Evolutionary conservation across 2,888 invertebrate species (phyloP).

Genomic region (Acrobasis repandana): DNA sequence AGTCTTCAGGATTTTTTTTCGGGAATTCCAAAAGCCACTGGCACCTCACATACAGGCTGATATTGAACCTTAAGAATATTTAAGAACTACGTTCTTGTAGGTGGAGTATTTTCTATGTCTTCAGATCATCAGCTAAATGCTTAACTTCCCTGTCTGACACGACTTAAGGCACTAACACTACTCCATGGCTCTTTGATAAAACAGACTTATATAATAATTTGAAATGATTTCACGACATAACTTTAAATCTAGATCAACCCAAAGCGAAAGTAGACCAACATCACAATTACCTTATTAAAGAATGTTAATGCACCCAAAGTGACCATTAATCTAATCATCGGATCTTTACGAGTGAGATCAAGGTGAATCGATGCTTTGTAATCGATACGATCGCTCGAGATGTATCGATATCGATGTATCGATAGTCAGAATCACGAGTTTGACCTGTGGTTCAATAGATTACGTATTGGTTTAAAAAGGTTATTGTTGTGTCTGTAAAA

Average conservation of each 20-base stretch:
- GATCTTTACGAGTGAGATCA: constrained; percentile 53
- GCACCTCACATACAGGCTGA: too few species aligned
- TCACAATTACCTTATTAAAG: constrained; percentile 28
- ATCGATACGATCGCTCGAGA: constrained; percentile 61
- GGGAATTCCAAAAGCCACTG: too few species aligned
- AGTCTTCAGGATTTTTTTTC: too few species aligned
- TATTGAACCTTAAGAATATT: too few species aligned
- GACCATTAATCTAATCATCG: constrained; percentile 52
- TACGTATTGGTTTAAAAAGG: constrained; percentile 25
- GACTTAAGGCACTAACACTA: too few species aligned
- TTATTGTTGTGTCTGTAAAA: constrained; percentile 7
- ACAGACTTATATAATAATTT: too few species aligned
- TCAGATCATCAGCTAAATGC: too few species aligned
- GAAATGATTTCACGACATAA: too few species aligned
- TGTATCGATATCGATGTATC: constrained; percentile 46
- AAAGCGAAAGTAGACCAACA: constrained; percentile 12
- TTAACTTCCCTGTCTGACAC: too few species aligned
- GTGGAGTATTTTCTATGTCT: too few species aligned
- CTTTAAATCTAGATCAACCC: constrained; percentile 5
- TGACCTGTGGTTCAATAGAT: constrained; percentile 64
- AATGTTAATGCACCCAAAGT: constrained; percentile 38
- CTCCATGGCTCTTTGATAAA: too few species aligned
- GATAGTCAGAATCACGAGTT: constrained; percentile 55
- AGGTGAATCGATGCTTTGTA: constrained; percentile 62
- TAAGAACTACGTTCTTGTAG: too few species aligned